Evolutionary conservation across 2,888 invertebrate species (phyloP), one percentile per base, ranked within the genome.

Genomic region (Macaria notata): DNA sequence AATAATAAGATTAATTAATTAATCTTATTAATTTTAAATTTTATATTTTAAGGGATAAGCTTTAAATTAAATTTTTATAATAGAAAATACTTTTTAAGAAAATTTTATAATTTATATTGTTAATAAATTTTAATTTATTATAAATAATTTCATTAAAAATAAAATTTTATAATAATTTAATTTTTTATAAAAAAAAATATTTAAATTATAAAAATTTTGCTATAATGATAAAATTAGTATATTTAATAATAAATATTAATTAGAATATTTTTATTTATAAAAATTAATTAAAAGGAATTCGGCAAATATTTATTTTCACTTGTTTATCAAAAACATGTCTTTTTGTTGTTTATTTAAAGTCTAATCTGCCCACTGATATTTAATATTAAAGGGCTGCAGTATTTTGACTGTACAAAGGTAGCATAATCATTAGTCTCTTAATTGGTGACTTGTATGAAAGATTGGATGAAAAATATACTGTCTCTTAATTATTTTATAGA

Each of bases 261-360:
- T 70, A 73, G 69, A 43, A 80, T 33, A 65, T 72, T 68, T 69
- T 77, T 73, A 73, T 64, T 54, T 68, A 68, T 69, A 69, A 44
- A 74, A 89, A 76, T 76, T 92, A 88, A 85, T 75, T 74, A 67
- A 86, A 92, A 94, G 89, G 89, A 94, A 94, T 87, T 94, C 88
- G 92, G 92, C 94, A 94, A 94, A 92, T 75, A 66, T 84, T 78
- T 79, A 91, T 93, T 83, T 93, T 92, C 92, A 93, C 92, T 92
- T 95, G 94, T 95, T 95, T 95, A 95, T 86, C 93, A 95, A 95
- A 95, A 95, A 95, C 94, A 94, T 94, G 92, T 93, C 93, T 93
- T 94, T 92, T 93, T 90, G 93, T 29, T 47, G 65, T 84, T 86
- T 86, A 93, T 94, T 86, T 92, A 92, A 94, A 87, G 93, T 95